phyloP scores from a whole-genome alignment of 2,888 invertebrate genomes.

The Ichneumon xanthorius region DNA sequence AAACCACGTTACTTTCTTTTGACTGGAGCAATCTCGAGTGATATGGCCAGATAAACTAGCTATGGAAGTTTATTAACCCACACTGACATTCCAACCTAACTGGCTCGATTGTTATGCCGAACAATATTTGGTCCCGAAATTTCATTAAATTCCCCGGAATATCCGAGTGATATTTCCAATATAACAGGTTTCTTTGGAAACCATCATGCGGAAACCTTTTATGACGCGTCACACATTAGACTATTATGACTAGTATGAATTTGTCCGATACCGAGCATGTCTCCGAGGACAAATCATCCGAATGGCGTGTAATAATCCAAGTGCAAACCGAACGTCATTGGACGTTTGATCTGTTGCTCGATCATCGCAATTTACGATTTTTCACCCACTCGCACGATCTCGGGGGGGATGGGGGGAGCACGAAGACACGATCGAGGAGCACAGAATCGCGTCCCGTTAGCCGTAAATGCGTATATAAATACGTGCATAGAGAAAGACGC shows the following conservation, averaged over 20 bases:
- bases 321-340: conserved; percentile 19
- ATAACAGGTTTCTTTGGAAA: no score
- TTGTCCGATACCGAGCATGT: background rate
- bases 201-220: no score
- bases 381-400: conserved; percentile 54
- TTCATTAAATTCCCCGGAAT: no score
- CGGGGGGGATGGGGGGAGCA: background rate
- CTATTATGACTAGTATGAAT: conserved; percentile 2
- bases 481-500: conserved; percentile 19
- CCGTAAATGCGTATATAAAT: conserved; percentile 25
- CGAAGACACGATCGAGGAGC: conserved; percentile 21
- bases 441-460: conserved; percentile 52
- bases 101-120: no score
- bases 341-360: conserved; percentile 27
- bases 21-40: no score
- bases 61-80: no score
- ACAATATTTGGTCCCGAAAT: no score
- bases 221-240: background rate
- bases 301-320: background rate
- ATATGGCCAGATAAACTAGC: background rate
- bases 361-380: conserved; percentile 35
- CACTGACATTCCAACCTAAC: no score
- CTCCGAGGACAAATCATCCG: background rate
- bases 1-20: background rate
- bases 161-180: no score